Base-by-base conservation (phyloP, 2,113 vertebrate genomes). In the Sorex fumeus region DNA sequence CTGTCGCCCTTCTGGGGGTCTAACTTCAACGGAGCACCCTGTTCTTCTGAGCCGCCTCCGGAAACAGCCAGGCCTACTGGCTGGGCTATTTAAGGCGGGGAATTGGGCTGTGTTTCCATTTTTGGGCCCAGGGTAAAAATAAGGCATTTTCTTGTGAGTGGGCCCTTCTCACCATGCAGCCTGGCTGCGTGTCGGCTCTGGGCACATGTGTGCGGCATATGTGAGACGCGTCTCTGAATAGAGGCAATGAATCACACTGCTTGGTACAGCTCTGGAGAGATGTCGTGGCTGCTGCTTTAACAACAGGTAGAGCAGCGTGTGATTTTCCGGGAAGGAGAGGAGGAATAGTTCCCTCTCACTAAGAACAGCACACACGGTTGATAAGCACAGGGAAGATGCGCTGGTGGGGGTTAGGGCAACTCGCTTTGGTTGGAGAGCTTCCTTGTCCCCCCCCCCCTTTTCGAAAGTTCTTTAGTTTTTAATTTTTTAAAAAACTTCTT, bases 91-190 rank as follows among this genome's bases (percentile, higher is more conserved):
- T 95, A 66, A n/a, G 84, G 76, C 67, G 83, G 43, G 71, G 70
- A 82, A 74, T 21, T n/a, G n/a, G 76, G 91, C 75, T 36, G 79
- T 78, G 79, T 84, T 86, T 94, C 96, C 87, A 78, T 78, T 92
- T 95, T 85, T 40, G 60, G 93, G 91, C 79, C 45, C 64, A 93
- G 86, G 60, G 91, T 90, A 50, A 90, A 93, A 92, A 93, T 76
- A 92, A 94, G 78, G 79, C 74, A 30, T 69, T 67, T 77, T 91
- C 88, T 94, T 72, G 57, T 47, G 78, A 87, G 94, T 78, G 93
- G 94, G 94, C 86, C 66, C 34, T 45, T 83, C 86, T 79, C 40
- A 0, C 40, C 66, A 57, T 72, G 47, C 66, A 75, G 75, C 70
- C 23, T 7, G 53, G 89, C 57, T 1, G 5, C 75, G 2, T 3